A percentile compares a stretch with the other conserved stretches of the same genome.
Conservation (phyloP, 2,797 vertebrate genomes). For the Rallus crepitans region DNA sequence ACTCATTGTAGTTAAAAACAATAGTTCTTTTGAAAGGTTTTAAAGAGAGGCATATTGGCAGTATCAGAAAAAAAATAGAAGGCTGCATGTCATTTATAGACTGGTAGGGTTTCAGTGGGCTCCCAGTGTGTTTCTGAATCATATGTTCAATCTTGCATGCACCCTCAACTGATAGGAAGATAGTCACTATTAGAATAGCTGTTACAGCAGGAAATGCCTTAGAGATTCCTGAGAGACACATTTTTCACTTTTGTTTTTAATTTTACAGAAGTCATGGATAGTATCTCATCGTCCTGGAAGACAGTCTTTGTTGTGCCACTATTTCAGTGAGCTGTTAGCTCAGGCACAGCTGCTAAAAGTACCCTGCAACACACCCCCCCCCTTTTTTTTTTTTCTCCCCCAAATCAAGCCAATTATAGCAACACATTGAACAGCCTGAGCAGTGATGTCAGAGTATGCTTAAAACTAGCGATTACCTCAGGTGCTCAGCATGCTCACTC, state of each 20-base stretch:
- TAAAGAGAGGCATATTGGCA: background rate
- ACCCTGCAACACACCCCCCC: background rate
- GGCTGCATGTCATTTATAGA: background rate
- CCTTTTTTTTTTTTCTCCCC: background rate
- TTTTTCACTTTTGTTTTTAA: background rate
- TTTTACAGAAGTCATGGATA: background rate
- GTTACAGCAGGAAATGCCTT: background rate
- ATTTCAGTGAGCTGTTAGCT: background rate
- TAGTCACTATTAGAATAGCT: background rate
- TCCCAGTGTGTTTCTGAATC: background rate
- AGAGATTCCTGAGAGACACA: background rate
- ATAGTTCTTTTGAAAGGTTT: conserved; percentile 4
- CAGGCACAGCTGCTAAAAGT: background rate
- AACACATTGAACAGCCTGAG: background rate
- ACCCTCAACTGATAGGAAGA: background rate
- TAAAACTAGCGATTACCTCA: background rate
- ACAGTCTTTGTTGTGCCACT: background rate
- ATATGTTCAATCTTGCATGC: background rate
- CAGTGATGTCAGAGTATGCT: background rate
- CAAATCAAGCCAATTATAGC: background rate
- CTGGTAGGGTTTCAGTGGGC: background rate
- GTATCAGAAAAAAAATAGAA: background rate
- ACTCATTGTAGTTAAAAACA: background rate
- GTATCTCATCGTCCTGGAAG: background rate
- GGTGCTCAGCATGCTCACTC: background rate